Conservation (phyloP, 2,113 vertebrate genomes). For the Phrynocephalus versicolor region DNA sequence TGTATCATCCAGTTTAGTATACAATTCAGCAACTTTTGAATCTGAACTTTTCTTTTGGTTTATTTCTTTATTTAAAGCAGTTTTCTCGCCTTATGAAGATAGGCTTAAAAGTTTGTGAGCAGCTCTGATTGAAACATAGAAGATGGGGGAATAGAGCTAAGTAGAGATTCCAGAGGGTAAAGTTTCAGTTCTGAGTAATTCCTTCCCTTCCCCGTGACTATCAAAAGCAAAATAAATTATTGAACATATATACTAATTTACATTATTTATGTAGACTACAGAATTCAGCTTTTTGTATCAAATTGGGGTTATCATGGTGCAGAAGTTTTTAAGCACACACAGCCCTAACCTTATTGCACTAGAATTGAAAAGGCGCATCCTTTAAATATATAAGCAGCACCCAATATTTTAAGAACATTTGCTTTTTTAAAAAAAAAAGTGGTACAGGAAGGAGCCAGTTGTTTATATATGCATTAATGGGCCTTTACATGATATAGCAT, state of each 20-base stretch:
- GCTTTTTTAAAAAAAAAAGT: slow-evolving; percentile 33
- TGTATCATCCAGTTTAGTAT: neutral
- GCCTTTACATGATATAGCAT: slow-evolving; percentile 38
- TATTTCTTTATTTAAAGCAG: neutral
- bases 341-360: slow-evolving; percentile 34
- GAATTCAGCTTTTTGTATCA: slow-evolving; percentile 10
- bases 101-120: neutral
- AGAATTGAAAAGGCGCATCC: slow-evolving; percentile 42
- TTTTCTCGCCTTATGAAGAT: neutral
- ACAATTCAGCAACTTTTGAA: slow-evolving; percentile 10
- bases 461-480: slow-evolving; percentile 45
- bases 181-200: neutral
- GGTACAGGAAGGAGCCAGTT: slow-evolving; percentile 58
- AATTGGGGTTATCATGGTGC: slow-evolving; percentile 5
- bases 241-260: neutral
- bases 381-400: slow-evolving; percentile 58
- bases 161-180: neutral
- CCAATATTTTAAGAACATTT: slow-evolving; percentile 51
- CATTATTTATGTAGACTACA: neutral
- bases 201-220: neutral
- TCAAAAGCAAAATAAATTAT: neutral
- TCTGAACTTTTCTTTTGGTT: neutral
- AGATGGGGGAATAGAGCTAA: neutral
- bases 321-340: neutral
- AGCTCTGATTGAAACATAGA: neutral